Base-by-base conservation (phyloP, 2,113 vertebrate species). In the Pseudorectes ferrugineus region DNA sequence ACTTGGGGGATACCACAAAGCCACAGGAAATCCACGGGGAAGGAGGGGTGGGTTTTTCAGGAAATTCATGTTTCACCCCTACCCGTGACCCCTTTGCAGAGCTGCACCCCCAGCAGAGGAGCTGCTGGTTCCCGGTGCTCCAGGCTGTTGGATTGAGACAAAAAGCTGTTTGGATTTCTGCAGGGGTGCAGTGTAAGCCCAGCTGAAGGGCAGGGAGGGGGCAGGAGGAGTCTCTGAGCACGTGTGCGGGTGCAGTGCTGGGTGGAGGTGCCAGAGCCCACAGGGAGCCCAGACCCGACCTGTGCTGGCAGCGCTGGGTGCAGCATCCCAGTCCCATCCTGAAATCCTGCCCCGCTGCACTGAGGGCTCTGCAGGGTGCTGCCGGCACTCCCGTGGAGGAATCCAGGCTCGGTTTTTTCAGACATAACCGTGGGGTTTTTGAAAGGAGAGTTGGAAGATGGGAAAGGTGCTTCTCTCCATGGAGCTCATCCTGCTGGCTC, bases 351-450 rank as follows among this genome's bases (percentile, higher is more conserved):
- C 67, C 45, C 9, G 29, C 22, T 10, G 1, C 36, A 73, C 52
- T 1, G 20, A 16, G 28, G 67, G 29, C 45, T 90, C 21, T 57
- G 54, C 2, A 1, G 55, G 43, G 18, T 5, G 40, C 78, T 74
- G 78, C 33, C 0, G 1, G 14, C 3, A 2, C 26, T 92, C 23
- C 76, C 15, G 2, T 1, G 1, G 14, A 81, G 51, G 19, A 9
- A 22, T 21, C 14, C 2, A 1, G 17, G 31, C 48, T 81, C 0
- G 1, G 0, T 42, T n/a, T 68, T 71, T n/a, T 14, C 22, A 35
- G 36, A 43, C 31, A 2, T 21, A 62, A 48, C 17, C 0, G 0
- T 17, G 33, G 7, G 4, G 3, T 14, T 76, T 83, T 18, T 55
- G 58, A 24, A 65, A 66, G 4, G 40, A 40, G 58, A n/a, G 14